phyloP scores from a whole-genome alignment of 2,797 vertebrate species.

The Decapterus maruadsi region DNA sequence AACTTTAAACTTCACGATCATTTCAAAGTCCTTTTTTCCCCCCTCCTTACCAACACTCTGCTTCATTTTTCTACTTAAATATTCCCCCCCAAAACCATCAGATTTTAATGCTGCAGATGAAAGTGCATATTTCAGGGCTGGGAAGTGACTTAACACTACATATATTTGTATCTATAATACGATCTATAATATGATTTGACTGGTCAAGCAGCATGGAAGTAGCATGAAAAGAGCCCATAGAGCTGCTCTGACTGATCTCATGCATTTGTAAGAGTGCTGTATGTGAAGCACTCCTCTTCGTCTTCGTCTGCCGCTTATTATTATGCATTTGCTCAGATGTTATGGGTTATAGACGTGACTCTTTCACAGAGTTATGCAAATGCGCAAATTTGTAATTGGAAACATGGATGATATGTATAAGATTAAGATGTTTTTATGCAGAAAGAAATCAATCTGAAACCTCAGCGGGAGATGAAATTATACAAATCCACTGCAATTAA shows the following conservation, averaged over 20 bases:
- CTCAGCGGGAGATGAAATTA: conserved; percentile 30
- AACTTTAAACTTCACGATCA: background rate
- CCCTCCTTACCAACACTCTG: background rate
- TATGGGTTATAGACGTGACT: background rate
- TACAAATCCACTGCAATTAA: conserved; percentile 46
- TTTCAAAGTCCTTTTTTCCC: background rate
- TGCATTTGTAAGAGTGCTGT: conserved; percentile 8
- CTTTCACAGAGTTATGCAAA: conserved; percentile 35
- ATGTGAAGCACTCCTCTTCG: conserved; percentile 2
- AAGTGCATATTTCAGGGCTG: conserved; percentile 41
- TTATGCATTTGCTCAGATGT: conserved; percentile 19
- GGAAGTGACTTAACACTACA: conserved; percentile 31
- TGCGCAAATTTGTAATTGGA: background rate
- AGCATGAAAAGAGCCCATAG: conserved; percentile 6
- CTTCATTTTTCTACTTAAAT: conserved; percentile 15
- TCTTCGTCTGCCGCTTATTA: background rate
- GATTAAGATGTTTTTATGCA: conserved; percentile 26
- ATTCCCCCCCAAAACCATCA: conserved; percentile 21
- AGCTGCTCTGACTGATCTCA: conserved; percentile 27
- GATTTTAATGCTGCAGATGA: conserved; percentile 43
- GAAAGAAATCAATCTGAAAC: conserved; percentile 32
- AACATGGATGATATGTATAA: conserved; percentile 1
- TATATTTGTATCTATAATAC: conserved; percentile 52
- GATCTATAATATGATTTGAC: conserved; percentile 49
- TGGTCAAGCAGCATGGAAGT: conserved; percentile 32